phyloP scores from a whole-genome alignment of 2,113 vertebrate genomes.

The Hydropotes inermis region DNA sequence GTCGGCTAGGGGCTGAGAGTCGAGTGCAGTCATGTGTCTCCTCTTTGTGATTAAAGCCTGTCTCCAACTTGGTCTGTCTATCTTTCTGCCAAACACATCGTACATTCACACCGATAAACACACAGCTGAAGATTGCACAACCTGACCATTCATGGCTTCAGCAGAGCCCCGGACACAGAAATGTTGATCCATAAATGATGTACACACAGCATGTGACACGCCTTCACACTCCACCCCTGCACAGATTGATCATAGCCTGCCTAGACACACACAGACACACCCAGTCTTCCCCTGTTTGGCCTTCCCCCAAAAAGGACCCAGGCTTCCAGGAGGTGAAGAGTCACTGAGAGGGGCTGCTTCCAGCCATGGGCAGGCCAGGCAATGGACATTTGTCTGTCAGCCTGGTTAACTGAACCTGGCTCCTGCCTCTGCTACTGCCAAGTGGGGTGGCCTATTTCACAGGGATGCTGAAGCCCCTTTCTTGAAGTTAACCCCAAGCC shows the following conservation, averaged over 20 bases:
- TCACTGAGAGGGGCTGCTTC: neutral
- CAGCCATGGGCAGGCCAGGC: neutral
- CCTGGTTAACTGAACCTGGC: neutral
- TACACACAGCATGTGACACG: conserved; percentile 56
- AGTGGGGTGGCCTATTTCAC: neutral
- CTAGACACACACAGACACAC: conserved; percentile 27
- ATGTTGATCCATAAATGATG: conserved; percentile 61
- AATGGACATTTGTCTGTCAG: neutral
- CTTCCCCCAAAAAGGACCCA: conserved; percentile 12
- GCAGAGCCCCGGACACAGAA: conserved; percentile 54
- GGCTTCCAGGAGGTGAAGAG: neutral
- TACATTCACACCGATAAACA: conserved; percentile 61
- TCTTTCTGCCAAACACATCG: conserved; percentile 65
- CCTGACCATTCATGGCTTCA: conserved; percentile 38
- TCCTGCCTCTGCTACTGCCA: neutral
- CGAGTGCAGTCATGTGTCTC: neutral
- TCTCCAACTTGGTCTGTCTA: conserved; percentile 58
- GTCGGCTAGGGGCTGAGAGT: neutral
- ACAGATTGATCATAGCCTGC: conserved; percentile 63
- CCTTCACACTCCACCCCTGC: conserved; percentile 60
- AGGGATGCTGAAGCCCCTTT: neutral
- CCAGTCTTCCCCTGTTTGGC: neutral
- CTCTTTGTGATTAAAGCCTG: conserved; percentile 53
- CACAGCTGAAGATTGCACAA: conserved; percentile 71
- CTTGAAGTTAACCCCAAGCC: neutral